Evolutionary conservation across 2,113 vertebrate species (phyloP), one percentile per base, ranked within the genome.

Genomic region (Herpetotheres cachinnans): DNA sequence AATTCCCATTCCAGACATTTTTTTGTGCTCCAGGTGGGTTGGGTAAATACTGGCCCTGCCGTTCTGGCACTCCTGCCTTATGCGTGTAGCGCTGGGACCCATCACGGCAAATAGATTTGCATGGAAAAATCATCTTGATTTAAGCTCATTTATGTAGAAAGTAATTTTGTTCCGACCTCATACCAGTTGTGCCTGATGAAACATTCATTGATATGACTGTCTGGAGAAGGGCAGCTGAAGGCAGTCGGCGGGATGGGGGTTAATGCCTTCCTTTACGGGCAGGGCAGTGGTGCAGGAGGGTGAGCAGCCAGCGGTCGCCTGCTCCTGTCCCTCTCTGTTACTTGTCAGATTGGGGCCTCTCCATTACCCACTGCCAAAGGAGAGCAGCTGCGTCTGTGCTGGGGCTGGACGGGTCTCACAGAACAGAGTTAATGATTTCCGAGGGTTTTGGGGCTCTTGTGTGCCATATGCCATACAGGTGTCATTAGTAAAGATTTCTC

Each of bases 381-480:
- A n/a, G 19, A 34, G 14, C 30, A 4, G 21, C 34, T 18, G 38
- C 7, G 0, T 3, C 73, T 10, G 27, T 22, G 34, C 49, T 5
- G 1, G 11, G 55, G 54, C 22, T 11, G 74, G 11, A 14, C 34
- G 34, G 15, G 2, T 18, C 38, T 52, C 16, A 4, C 24, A 10
- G 34, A 19, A 22, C 18, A 5, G 20, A 21, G 55, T 26, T 46
- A 32, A 16, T 19, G 26, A 13, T 26, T 38, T 44, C 2, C 3
- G 52, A 29, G 46, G 40, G 21, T 6, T 34, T 10, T 4, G 67
- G 42, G 50, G 5, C 30, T 32, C 58, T 30, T 7, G 16, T 17
- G 47, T 42, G 32, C 63, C 7, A 5, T 11, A 26, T 0, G 2
- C n/a, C 19, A 9, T 2, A 4, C 29, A 22, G 7, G n/a, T 10